Evolutionary conservation across 2,888 invertebrate species (phyloP), one percentile per base, ranked within the genome.

Genomic region (Neuroscelio doddi): DNA sequence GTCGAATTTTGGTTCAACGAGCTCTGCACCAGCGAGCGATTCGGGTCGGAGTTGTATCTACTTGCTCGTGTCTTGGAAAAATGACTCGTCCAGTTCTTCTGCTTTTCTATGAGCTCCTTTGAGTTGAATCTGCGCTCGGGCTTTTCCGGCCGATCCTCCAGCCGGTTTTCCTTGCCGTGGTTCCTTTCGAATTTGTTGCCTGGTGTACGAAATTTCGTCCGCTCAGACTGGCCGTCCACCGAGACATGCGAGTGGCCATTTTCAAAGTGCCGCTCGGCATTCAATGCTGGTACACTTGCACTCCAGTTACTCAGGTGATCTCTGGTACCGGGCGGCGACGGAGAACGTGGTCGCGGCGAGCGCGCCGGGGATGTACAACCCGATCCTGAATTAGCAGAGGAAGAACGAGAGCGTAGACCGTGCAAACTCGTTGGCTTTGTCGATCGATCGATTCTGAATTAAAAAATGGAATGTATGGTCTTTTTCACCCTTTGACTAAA

Each of bases 71-170:
- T 89, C 86, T 93, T 94, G 61, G 92, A 92, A 83, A 95, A 96
- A 85, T 94, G 95, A 63, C 94, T 93, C 24, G 95, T 95, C 95
- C 95, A 96, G 86, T 95, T 96, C 80, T 92, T 91, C 81, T 95
- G 95, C 78, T 95, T 94, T 85, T 94, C 95, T 72, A 95, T 95
- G 52, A 95, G 86, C 83, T 95, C 94, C 72, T 94, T 92, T 65
- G 93, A 93, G 76, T 90, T 91, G 75, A 93, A 91, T 77, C 92
- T 91, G 53, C 93, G 87, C 81, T 94, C 94, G 1, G 94, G 93
- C 81, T 93, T 93, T 47, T 89, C 88, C 0, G 74, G 73, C 67
- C 89, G 88, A 57, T 87, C 87, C 9, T 89, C 88, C 73, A 77
- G 49, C 17, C 76, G 78, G 69, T 79, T 81, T 30, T 83, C 81